These are phyloP conservation scores for Globodera rostochiensis DNA, from an alignment of 1,140 invertebrate species.

Conservation along the genomic window DNA sequence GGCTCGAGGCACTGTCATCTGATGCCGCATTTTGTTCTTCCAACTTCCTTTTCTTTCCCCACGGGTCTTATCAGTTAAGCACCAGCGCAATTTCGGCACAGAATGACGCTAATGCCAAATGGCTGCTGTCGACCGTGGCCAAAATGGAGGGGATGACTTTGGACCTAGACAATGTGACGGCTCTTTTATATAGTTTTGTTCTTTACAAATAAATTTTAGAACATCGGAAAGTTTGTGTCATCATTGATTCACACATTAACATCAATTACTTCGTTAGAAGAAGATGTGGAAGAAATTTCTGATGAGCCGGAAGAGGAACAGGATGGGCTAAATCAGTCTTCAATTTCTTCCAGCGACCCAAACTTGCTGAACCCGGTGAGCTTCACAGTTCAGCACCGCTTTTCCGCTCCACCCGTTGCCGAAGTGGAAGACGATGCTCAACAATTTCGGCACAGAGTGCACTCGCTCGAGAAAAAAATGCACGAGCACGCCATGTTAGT, in stretches of 20 bases:
- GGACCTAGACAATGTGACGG: conserved; percentile 51
- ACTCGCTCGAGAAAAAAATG: conserved; percentile 58
- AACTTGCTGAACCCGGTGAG: too few relatives aligned
- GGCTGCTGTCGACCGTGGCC: conserved; percentile 96
- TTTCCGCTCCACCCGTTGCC: background rate
- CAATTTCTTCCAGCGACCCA: background rate
- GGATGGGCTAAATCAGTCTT: background rate
- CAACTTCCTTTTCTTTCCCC: conserved; percentile 61
- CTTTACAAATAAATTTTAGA: conserved; percentile 32
- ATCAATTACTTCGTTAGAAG: conserved; percentile 77
- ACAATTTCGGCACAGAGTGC: conserved; percentile 43
- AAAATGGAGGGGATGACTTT: conserved; percentile 85
- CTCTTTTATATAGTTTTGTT: background rate
- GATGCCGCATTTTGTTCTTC: conserved; percentile 38
- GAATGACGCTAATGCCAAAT: conserved; percentile 80
- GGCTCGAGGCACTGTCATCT: conserved; percentile 42
- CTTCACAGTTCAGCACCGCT: conserved; percentile 4
- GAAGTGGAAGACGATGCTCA: conserved; percentile 37
- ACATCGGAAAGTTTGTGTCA: conserved; percentile 83
- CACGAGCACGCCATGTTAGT: conserved; percentile 58
- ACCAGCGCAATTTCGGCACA: conserved; percentile 52
- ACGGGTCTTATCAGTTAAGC: conserved; percentile 58
- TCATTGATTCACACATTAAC: conserved; percentile 90
- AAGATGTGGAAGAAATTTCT: conserved; percentile 77
- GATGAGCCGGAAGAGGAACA: conserved; percentile 11